Conservation (phyloP, 2,113 vertebrate genomes). For the Pagrus major region DNA sequence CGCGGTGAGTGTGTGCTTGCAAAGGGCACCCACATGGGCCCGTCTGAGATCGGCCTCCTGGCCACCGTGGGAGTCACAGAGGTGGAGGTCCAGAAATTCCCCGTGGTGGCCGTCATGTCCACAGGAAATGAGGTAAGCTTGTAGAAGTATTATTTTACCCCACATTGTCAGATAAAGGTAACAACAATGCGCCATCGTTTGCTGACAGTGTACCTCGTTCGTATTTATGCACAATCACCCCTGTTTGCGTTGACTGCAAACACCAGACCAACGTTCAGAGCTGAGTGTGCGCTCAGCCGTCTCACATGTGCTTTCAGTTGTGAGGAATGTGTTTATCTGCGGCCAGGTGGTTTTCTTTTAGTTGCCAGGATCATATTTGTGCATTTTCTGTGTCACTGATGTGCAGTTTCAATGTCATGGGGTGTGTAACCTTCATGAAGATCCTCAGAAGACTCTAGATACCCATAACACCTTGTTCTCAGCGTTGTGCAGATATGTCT, state of each 20-base stretch:
- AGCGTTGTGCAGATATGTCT: not conserved
- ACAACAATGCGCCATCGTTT: not conserved
- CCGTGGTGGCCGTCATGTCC: slow-evolving; percentile 98
- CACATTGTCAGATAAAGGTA: not conserved
- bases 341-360: slow-evolving; percentile 41
- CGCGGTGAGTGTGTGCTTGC: slow-evolving; percentile 97
- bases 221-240: slow-evolving; percentile 53
- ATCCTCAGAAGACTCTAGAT: slow-evolving; percentile 7
- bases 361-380: slow-evolving; percentile 26
- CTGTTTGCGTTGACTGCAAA: slow-evolving; percentile 46
- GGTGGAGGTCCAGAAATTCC: slow-evolving; percentile 99
- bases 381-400: slow-evolving; percentile 32
- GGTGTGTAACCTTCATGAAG: slow-evolving; percentile 20
- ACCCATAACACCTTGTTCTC: slow-evolving; percentile 26
- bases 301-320: slow-evolving; percentile 36
- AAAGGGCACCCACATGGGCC: slow-evolving; percentile 99
- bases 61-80: slow-evolving; percentile 98
- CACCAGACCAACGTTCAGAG: slow-evolving; percentile 36
- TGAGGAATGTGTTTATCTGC: slow-evolving; percentile 33
- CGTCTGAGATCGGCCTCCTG: slow-evolving; percentile 97
- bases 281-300: slow-evolving; percentile 17
- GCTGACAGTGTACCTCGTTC: slow-evolving; percentile 19
- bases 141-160: not conserved
- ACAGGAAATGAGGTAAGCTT: slow-evolving; percentile 96
- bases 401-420: slow-evolving; percentile 29